Evolutionary conservation across 2,113 vertebrate species (phyloP).

Genomic region (Marmota monax): DNA sequence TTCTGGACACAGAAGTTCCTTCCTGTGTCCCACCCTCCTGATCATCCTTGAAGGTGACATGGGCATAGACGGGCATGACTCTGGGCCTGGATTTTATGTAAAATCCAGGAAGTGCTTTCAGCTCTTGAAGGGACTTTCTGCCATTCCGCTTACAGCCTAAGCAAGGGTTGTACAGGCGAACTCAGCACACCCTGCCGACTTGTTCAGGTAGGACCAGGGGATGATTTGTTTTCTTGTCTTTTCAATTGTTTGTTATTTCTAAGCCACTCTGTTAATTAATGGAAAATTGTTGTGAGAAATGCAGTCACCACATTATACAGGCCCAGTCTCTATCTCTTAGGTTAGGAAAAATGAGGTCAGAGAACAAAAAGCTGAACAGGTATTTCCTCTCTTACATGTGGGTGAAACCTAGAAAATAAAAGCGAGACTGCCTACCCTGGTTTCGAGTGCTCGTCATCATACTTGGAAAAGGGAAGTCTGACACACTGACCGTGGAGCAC

Average conservation of each 20-base stretch:
- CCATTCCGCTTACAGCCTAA: background rate
- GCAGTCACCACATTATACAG: rapidly evolving
- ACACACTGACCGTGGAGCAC: background rate
- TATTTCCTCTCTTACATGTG: background rate
- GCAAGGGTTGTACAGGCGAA: rapidly evolving
- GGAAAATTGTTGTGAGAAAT: background rate
- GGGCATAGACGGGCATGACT: background rate
- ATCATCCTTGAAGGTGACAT: background rate
- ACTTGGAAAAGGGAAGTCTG: conserved; percentile 62
- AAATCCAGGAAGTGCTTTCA: background rate
- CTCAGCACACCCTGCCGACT: rapidly evolving
- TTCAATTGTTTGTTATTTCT: background rate
- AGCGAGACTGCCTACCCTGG: conserved; percentile 44
- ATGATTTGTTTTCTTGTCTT: background rate
- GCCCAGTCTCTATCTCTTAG: background rate
- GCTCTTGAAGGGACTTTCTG: background rate
- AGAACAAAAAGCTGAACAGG: background rate
- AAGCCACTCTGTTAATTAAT: background rate
- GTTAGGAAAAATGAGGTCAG: background rate
- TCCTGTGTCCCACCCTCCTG: background rate
- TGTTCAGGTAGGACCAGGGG: too few species aligned
- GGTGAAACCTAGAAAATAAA: conserved; percentile 69
- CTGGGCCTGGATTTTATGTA: too few species aligned
- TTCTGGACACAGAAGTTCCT: background rate
- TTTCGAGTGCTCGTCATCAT: conserved; percentile 55